These are phyloP conservation scores for Leucoptera coffeella DNA, from an alignment of 2,888 invertebrate genomes.

Conservation along the genomic window DNA sequence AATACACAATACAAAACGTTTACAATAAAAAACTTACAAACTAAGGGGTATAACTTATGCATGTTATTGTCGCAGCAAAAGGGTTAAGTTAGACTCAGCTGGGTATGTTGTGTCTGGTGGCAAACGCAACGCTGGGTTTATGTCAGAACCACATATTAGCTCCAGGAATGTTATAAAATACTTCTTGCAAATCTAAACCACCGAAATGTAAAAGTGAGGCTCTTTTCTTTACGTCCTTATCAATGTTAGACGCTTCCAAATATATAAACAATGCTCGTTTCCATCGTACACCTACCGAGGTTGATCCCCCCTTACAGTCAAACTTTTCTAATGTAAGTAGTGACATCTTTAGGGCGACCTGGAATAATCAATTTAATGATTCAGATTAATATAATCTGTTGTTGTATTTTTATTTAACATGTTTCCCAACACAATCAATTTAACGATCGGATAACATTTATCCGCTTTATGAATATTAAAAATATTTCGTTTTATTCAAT, in stretches of 20 bases:
- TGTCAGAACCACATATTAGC: too few species aligned
- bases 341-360: background rate
- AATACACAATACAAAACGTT: too few species aligned
- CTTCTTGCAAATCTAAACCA: constrained; percentile 1
- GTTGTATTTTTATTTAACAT: background rate
- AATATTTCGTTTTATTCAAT: too few species aligned
- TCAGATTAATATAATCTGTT: too few species aligned
- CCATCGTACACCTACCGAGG: constrained; percentile 2
- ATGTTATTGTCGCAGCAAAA: too few species aligned
- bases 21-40: too few species aligned
- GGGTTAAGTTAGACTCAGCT: too few species aligned
- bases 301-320: constrained; percentile 2
- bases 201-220: constrained; percentile 1
- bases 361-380: background rate
- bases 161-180: constrained; percentile 3
- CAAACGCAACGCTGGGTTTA: too few species aligned
- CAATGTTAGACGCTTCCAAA: constrained; percentile 1
- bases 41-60: too few species aligned
- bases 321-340: constrained; percentile 1
- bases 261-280: constrained; percentile 2
- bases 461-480: too few species aligned
- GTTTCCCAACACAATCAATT: background rate
- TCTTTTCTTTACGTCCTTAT: background rate
- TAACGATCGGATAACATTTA: background rate
- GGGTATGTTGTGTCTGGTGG: too few species aligned